A percentile compares a stretch with the other conserved stretches of the same genome.
phyloP scores from a whole-genome alignment of 2,797 vertebrate genomes.

The Rhinophrynus dorsalis region DNA sequence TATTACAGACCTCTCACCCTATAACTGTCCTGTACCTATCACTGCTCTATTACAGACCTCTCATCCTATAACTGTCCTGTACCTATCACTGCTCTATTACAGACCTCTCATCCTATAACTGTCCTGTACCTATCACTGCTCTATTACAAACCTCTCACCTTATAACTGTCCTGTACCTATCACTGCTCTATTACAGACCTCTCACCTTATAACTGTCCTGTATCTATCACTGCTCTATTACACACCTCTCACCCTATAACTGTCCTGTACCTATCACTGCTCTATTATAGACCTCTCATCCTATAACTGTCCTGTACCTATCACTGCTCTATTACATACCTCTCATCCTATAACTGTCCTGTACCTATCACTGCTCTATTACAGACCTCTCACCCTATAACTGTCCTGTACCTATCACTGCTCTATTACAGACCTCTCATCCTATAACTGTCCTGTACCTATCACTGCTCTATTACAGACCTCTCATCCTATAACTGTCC shows the following conservation, averaged over 20 bases:
- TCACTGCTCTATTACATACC: not conserved
- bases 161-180: not conserved
- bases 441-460: not conserved
- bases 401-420: not conserved
- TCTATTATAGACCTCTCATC: not conserved
- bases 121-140: not conserved
- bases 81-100: not conserved
- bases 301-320: not conserved
- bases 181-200: not conserved
- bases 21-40: not conserved
- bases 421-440: not conserved
- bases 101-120: not conserved
- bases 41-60: not conserved
- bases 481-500: not conserved
- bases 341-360: too few species aligned
- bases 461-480: not conserved
- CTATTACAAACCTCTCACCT: not conserved
- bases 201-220: not conserved
- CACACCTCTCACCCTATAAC: not conserved
- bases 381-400: not conserved
- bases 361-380: not conserved
- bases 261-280: not conserved
- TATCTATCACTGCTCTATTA: not conserved
- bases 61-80: not conserved
- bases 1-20: not conserved